These are phyloP conservation scores for Channallabes apus DNA, from an alignment of 2,797 vertebrate genomes.

Conservation along the genomic window DNA sequence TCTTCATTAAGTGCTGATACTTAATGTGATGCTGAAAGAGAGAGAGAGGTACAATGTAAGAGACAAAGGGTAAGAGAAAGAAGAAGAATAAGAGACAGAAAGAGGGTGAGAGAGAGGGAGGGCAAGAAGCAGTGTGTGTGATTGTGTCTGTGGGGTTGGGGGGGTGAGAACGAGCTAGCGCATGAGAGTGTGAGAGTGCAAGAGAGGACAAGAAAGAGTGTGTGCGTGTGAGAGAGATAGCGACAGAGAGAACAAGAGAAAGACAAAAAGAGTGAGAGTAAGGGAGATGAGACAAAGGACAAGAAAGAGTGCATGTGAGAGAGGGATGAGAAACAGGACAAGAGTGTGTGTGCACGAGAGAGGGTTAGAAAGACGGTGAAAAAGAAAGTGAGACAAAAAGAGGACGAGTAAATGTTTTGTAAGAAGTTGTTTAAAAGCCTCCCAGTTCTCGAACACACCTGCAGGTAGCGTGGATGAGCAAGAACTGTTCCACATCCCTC, in stretches of 20 bases:
- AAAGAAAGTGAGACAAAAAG: neutral
- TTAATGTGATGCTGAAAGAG: slow-evolving; percentile 91
- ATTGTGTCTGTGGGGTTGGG: no score
- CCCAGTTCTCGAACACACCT: slow-evolving; percentile 72
- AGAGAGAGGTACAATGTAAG: neutral
- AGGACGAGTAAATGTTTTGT: neutral
- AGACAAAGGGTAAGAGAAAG: neutral
- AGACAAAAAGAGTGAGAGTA: no score
- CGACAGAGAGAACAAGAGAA: no score
- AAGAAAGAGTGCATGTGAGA: neutral
- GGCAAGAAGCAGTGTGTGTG: no score
- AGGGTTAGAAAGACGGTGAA: neutral
- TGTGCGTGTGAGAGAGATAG: no score
- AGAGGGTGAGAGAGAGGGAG: no score
- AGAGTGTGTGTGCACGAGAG: neutral
- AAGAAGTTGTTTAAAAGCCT: no score
- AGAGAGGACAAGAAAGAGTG: no score
- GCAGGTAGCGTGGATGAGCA: slow-evolving; percentile 94
- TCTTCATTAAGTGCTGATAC: slow-evolving; percentile 98
- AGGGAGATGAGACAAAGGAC: neutral
- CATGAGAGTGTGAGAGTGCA: no score
- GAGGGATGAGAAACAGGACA: neutral
- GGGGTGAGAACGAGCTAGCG: no score
- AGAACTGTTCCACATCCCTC: slow-evolving; percentile 96
- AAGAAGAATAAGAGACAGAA: no score